A percentile compares a stretch with the other conserved stretches of the same genome.
phyloP scores from a whole-genome alignment of 2,113 vertebrate genomes.

The Capreolus pygargus region DNA sequence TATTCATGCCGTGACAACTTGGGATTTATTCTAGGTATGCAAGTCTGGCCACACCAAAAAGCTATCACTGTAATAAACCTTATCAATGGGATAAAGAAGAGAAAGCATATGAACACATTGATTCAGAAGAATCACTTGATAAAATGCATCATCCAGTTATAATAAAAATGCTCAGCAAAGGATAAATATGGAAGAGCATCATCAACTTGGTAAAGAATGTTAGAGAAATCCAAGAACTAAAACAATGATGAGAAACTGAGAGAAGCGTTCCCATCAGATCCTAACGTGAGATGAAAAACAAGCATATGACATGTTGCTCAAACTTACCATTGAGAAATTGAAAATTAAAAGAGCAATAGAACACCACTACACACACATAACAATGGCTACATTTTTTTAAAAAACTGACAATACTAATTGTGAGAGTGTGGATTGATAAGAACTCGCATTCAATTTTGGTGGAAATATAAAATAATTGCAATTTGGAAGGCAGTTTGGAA shows the following conservation, averaged over 20 bases:
- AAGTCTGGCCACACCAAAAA: neutral
- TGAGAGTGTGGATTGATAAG: neutral
- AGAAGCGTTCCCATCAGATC: neutral
- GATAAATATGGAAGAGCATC: neutral
- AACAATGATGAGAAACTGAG: neutral
- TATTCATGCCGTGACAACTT: neutral
- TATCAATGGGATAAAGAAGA: neutral
- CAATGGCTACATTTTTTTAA: neutral
- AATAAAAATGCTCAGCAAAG: neutral
- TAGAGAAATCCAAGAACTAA: neutral
- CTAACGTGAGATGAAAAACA: neutral
- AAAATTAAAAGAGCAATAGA: neutral
- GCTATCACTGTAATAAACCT: neutral
- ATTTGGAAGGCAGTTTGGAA: neutral
- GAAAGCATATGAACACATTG: neutral
- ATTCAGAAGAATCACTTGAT: neutral
- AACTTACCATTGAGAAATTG: neutral
- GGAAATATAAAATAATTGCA: neutral
- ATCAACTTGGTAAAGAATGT: neutral
- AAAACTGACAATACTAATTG: neutral
- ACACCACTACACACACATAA: neutral
- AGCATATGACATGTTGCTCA: neutral
- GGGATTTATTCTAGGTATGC: neutral
- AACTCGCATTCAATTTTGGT: neutral
- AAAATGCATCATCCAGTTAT: neutral